Conservation (phyloP, 2,888 invertebrate genomes). For the Helleia helle region DNA sequence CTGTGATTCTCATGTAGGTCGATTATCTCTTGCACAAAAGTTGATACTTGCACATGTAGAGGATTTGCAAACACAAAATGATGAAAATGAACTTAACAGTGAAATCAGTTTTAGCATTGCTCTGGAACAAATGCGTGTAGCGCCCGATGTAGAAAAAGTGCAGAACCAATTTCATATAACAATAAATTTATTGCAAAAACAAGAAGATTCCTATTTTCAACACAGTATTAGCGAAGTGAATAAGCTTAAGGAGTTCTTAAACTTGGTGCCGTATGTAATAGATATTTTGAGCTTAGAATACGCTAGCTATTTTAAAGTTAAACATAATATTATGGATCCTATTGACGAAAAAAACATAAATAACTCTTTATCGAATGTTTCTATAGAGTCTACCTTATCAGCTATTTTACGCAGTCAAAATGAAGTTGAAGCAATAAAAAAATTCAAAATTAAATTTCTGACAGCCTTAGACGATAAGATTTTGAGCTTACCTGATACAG, state of each 20-base stretch:
- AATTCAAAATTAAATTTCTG: conserved; percentile 53
- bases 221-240: conserved; percentile 41
- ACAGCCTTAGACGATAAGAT: conserved; percentile 45
- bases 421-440: conserved; percentile 38
- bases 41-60: conserved; percentile 51
- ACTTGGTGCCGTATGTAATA: conserved; percentile 33
- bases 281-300: conserved; percentile 17
- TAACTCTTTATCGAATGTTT: background rate
- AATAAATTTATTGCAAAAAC: conserved; percentile 32
- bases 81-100: conserved; percentile 38
- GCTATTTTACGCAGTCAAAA: conserved; percentile 21
- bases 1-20: conserved; percentile 50
- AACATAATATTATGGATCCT: no score
- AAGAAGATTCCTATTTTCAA: conserved; percentile 33
- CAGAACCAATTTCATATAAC: conserved; percentile 32
- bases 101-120: conserved; percentile 44
- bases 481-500: conserved; percentile 35
- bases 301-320: background rate
- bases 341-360: no score
- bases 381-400: background rate
- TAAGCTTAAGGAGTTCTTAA: conserved; percentile 46
- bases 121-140: conserved; percentile 40
- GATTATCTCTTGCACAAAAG: conserved; percentile 45
- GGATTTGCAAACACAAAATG: conserved; percentile 47
- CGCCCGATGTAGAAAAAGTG: conserved; percentile 42